A percentile compares a stretch with the other conserved stretches of the same genome.
Evolutionary conservation across 2,888 invertebrate species (phyloP).

Genomic region (Pediacus dermestoides): DNA sequence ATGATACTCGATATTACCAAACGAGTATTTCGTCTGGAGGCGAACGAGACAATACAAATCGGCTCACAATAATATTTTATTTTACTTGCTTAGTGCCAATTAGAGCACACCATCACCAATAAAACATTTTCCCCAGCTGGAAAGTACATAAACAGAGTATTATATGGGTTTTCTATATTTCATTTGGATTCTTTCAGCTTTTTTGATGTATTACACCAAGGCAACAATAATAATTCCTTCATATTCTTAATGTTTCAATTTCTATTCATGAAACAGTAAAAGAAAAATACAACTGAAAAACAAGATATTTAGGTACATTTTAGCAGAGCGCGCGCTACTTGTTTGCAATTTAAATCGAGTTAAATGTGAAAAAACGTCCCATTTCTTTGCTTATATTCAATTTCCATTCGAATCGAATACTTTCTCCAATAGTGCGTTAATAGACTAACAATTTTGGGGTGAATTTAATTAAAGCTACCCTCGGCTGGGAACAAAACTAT

Average conservation of each 20-base stretch:
- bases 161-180: too few species aligned
- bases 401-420: conserved; percentile 20
- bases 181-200: too few species aligned
- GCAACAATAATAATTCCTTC: conserved; percentile 2
- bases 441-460: conserved; percentile 28
- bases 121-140: too few species aligned
- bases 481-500: conserved; percentile 2
- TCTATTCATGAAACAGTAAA: conserved; percentile 39
- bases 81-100: too few species aligned
- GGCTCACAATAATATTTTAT: too few species aligned
- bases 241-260: conserved; percentile 35
- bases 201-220: not conserved
- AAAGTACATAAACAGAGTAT: too few species aligned
- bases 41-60: too few species aligned
- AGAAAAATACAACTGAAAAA: conserved; percentile 29
- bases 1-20: too few species aligned
- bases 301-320: conserved; percentile 42
- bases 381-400: conserved; percentile 16
- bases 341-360: conserved; percentile 38
- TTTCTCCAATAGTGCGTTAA: conserved; percentile 22
- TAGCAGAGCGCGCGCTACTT: conserved; percentile 32
- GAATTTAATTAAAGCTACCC: conserved; percentile 27
- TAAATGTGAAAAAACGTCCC: conserved; percentile 9
- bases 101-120: too few species aligned
- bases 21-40: too few species aligned